Conservation (phyloP, 2,888 invertebrate genomes). For the Drosophila kambysellisi region DNA sequence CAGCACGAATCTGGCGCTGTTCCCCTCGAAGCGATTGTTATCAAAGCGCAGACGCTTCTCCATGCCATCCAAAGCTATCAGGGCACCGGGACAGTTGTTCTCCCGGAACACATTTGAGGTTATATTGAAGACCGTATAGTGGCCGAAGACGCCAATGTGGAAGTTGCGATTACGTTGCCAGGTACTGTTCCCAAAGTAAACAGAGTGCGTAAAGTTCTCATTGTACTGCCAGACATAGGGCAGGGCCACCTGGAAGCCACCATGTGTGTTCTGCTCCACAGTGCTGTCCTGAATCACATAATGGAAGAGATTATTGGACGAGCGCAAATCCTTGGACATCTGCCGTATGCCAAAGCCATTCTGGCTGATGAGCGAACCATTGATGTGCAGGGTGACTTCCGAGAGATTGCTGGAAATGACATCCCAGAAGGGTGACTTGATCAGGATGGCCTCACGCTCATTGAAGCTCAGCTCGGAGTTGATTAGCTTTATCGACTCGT, state of each 20-base stretch:
- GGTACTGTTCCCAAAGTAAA: slow-evolving; percentile 94
- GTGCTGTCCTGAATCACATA: slow-evolving; percentile 95
- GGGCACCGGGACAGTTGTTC: slow-evolving; percentile 92
- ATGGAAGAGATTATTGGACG: slow-evolving; percentile 98
- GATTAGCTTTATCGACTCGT: slow-evolving; percentile 93
- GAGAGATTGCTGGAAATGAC: slow-evolving; percentile 94
- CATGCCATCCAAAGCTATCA: slow-evolving; percentile 95
- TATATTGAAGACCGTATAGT: slow-evolving; percentile 95
- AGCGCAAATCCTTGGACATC: slow-evolving; percentile 95
- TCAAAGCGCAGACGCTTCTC: slow-evolving; percentile 96
- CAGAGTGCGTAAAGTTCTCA: slow-evolving; percentile 96
- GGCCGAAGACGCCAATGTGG: slow-evolving; percentile 94
- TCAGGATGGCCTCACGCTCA: slow-evolving; percentile 91
- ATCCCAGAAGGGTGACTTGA: slow-evolving; percentile 95
- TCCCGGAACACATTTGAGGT: slow-evolving; percentile 93
- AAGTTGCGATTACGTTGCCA: slow-evolving; percentile 95
- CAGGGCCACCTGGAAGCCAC: slow-evolving; percentile 94
- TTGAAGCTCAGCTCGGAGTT: slow-evolving; percentile 93
- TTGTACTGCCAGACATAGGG: slow-evolving; percentile 98
- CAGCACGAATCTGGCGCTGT: slow-evolving; percentile 93
- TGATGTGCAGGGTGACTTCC: slow-evolving; percentile 95
- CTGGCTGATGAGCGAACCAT: slow-evolving; percentile 92
- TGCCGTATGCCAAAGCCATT: slow-evolving; percentile 96
- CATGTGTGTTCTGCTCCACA: slow-evolving; percentile 93
- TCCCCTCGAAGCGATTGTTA: slow-evolving; percentile 91